Evolutionary conservation across 2,113 vertebrate genomes (phyloP), one percentile per base, ranked within the genome.

Genomic region (Nesoenas mayeri): DNA sequence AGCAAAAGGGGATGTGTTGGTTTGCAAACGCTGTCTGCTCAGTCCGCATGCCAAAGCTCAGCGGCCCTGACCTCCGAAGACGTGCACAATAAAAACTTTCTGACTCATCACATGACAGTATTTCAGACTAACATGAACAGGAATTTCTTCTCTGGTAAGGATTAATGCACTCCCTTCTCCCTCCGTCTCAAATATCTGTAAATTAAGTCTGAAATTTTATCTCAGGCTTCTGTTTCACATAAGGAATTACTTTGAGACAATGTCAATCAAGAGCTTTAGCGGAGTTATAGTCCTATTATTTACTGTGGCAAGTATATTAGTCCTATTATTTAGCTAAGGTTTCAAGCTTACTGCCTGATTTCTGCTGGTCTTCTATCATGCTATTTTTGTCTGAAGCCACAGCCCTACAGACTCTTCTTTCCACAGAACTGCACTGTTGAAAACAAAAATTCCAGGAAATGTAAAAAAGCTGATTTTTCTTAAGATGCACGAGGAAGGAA

Each of bases 151-250:
- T 91, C 82, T 31, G 25, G 40, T 91, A 75, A 71, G 83, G 78
- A 89, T 71, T 92, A 85, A 87, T 40, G 31, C 44, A 65, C n/a
- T 74, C 42, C 34, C 29, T 60, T 78, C 53, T 80, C 57, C 32
- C 40, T 71, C 38, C 4, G 2, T 66, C 75, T 91, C 79, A 86
- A 81, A 26, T 60, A 88, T 40, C 72, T 62, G 72, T 80, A 91
- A 90, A 88, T 89, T 83, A 79, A 91, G 51, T 74, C 8, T 36
- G 74, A 88, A 92, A 89, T 79, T 81, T 91, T 85, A 94, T 88
- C 75, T 79, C 40, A 32, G 32, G 79, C 36, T 93, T 91, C 75
- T 90, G 36, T 72, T 93, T 96, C 77, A 70, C 24, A 56, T 42
- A 50, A 83, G 48, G 42, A 85, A 83, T 62, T 74, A 85, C 36